phyloP scores from a whole-genome alignment of 2,797 vertebrate genomes.

The Aldrovandia affinis region DNA sequence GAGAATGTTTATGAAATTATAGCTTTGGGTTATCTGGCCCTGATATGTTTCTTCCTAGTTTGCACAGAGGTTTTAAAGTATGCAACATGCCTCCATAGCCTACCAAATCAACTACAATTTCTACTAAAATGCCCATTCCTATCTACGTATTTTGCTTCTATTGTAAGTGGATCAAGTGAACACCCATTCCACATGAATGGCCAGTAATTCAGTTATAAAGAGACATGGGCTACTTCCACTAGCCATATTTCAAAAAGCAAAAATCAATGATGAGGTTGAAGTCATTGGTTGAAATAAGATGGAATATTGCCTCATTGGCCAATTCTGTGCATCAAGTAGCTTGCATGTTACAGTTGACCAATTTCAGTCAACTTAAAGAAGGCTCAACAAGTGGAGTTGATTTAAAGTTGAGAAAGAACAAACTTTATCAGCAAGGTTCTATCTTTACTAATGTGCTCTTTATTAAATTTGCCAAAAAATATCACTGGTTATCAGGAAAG shows the following conservation, averaged over 20 bases:
- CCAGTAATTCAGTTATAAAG: background rate
- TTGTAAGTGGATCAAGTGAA: background rate
- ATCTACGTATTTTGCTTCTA: background rate
- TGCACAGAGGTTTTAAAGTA: no score
- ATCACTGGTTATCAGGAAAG: no score
- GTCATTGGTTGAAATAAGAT: background rate
- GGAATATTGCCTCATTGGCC: no score
- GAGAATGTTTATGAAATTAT: no score
- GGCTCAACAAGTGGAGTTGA: no score
- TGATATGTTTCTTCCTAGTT: no score
- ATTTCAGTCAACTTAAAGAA: no score
- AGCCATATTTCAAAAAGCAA: background rate
- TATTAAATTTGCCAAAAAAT: background rate
- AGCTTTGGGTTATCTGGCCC: no score
- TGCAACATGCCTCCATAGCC: no score
- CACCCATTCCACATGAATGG: background rate
- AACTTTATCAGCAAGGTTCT: background rate
- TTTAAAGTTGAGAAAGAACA: background rate
- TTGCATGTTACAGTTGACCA: no score
- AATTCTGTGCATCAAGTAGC: no score
- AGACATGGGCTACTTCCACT: background rate
- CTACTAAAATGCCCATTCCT: background rate
- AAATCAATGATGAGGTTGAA: background rate
- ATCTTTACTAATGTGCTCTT: background rate
- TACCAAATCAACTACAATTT: no score